These are phyloP conservation scores for Tachyglossus aculeatus DNA, from an alignment of 2,797 vertebrate species.

Conservation along the genomic window DNA sequence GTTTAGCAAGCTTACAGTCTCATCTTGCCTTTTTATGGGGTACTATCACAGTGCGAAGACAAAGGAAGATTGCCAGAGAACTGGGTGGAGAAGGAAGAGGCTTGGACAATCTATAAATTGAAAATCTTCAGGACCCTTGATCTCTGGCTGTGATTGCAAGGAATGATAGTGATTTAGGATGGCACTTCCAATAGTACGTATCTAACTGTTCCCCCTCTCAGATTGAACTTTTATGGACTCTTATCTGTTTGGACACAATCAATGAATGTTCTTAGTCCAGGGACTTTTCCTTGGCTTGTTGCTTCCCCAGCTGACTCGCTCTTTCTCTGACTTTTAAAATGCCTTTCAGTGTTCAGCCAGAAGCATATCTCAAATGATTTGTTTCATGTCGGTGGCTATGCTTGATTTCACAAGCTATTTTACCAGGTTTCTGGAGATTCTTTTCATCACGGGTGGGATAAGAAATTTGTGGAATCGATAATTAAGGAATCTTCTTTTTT, in stretches of 20 bases:
- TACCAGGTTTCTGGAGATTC: not conserved
- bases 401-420: conserved; percentile 1
- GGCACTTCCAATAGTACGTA: not conserved
- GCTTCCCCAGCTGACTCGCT: not conserved
- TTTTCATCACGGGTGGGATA: conserved; percentile 5
- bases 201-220: too few relatives aligned
- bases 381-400: conserved; percentile 2
- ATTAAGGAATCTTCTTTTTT: not conserved
- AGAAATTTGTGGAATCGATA: conserved; percentile 11
- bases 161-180: not conserved
- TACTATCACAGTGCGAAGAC: too few relatives aligned
- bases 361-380: not conserved
- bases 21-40: too few relatives aligned
- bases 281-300: not conserved
- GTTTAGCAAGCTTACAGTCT: too few relatives aligned
- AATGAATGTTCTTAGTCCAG: too few relatives aligned
- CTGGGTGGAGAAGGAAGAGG: too few relatives aligned
- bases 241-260: too few relatives aligned
- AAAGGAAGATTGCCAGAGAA: too few relatives aligned
- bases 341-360: not conserved
- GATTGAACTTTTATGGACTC: too few relatives aligned
- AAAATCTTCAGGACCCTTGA: too few relatives aligned
- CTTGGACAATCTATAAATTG: too few relatives aligned
- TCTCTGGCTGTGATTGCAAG: not conserved
- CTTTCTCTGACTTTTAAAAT: not conserved